Conservation (phyloP, 2,113 vertebrate species). For the Aepyceros melampus region DNA sequence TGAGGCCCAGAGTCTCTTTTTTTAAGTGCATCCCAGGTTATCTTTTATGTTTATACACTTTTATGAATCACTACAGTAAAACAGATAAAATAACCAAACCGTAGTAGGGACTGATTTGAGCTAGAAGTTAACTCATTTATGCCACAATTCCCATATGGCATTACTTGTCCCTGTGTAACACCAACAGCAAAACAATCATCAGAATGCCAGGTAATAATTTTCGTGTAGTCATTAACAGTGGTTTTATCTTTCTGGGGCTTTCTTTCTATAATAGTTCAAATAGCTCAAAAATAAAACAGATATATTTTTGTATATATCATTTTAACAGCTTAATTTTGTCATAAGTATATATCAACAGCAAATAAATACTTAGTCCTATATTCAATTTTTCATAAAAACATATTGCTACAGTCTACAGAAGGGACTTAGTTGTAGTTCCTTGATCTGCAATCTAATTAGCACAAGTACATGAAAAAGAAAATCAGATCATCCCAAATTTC, state of each 20-base stretch:
- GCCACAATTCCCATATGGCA: background rate
- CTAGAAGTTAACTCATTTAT: background rate
- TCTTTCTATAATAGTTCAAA: background rate
- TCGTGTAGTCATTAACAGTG: background rate
- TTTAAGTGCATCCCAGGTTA: background rate
- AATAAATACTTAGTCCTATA: background rate
- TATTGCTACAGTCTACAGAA: background rate
- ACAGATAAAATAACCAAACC: background rate
- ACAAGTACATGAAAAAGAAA: slow-evolving; percentile 26
- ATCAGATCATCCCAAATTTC: background rate
- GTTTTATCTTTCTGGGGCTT: background rate
- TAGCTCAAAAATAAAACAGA: background rate
- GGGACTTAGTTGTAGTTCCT: background rate
- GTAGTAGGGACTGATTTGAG: background rate
- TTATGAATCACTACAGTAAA: background rate
- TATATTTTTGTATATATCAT: background rate
- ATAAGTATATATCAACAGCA: background rate
- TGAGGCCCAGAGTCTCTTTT: background rate
- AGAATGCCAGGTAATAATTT: background rate
- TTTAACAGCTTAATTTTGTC: background rate
- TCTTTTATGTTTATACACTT: background rate
- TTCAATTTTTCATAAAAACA: background rate
- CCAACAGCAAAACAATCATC: background rate
- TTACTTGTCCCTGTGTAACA: background rate
- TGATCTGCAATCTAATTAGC: background rate